phyloP scores from a whole-genome alignment of 1,140 invertebrate genomes.

The Parapsyche elsis region DNA sequence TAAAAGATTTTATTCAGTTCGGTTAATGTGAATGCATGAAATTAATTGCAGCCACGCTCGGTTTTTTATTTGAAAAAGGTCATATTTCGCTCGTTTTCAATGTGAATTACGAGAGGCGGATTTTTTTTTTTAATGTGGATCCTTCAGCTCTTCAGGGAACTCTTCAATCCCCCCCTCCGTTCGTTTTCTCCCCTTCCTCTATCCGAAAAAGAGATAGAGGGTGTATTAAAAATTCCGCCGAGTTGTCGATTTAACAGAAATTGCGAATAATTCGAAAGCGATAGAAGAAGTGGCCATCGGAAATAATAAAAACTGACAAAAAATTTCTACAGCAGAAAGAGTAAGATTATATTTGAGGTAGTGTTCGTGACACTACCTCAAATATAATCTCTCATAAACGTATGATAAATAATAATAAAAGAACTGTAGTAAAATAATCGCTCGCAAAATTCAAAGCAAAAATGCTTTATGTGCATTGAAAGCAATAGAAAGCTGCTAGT shows the following conservation, averaged over 20 bases:
- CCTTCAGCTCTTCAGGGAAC: background rate
- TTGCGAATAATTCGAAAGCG: constrained; percentile 36
- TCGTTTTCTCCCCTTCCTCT: background rate
- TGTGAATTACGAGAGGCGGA: constrained; percentile 10
- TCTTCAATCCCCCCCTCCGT: no score
- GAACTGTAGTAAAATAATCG: no score
- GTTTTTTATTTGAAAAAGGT: background rate
- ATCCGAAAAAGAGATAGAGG: constrained; percentile 1
- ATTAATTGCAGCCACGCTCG: constrained; percentile 7
- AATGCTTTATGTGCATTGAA: no score
- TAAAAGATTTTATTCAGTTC: background rate
- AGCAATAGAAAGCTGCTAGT: no score
- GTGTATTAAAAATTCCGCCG: constrained; percentile 42
- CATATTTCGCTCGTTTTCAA: constrained; percentile 7
- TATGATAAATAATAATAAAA: no score
- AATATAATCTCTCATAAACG: no score
- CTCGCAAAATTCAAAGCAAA: no score
- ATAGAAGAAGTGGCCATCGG: constrained; percentile 20
- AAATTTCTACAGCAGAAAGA: background rate
- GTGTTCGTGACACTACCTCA: no score
- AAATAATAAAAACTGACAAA: constrained; percentile 22
- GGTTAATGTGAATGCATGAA: constrained; percentile 3
- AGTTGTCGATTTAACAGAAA: constrained; percentile 36
- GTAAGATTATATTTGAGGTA: no score
- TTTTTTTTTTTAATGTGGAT: constrained; percentile 9